Evolutionary conservation across 2,888 invertebrate genomes (phyloP), one percentile per base, ranked within the genome.

Genomic region (Aphelenchoides bicaudatus): DNA sequence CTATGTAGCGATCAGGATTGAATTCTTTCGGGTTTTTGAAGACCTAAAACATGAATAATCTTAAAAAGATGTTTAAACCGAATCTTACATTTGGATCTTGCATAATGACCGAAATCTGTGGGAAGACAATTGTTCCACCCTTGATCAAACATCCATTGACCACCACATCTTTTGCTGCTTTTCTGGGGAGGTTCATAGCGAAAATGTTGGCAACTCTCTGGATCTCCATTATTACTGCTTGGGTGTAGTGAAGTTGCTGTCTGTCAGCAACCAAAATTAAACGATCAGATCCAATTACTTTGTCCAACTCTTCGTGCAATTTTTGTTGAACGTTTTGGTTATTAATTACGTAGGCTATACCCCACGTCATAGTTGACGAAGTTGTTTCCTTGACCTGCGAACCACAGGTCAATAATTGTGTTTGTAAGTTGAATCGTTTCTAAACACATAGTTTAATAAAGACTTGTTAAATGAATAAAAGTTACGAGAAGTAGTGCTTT

Each of bases 1-100:
- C 57, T 5, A 71, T 13, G 49, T 70, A 71, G 29, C 71, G 51
- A 1, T 67, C 64, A 8, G 71, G 71, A 19, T 67, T 66, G 56
- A 71, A 68, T 10, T 16, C 30, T 4, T 59, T 34, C 6, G 71
- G 71, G 2, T 71, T 64, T 0, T 67, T 62, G 51, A 70, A 71
- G 8, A 67, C 48, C 59, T 52, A 62, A 55, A 49, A 59, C 10
- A 48, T 43, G 6, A n/a, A n/a, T n/a, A n/a, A n/a, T n/a, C n/a
- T n/a, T n/a, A n/a, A n/a, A n/a, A n/a, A n/a, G n/a, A n/a, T n/a
- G n/a, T n/a, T n/a, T n/a, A n/a, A n/a, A n/a, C n/a, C n/a, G n/a
- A n/a, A n/a, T n/a, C n/a, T n/a, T n/a, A 54, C 58, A 8, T 59
- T 60, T 29, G 34, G 39, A 28, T 57, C 39, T 19, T 21, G 29